Evolutionary conservation across 2,113 vertebrate species (phyloP).

Genomic region (Hucho hucho): DNA sequence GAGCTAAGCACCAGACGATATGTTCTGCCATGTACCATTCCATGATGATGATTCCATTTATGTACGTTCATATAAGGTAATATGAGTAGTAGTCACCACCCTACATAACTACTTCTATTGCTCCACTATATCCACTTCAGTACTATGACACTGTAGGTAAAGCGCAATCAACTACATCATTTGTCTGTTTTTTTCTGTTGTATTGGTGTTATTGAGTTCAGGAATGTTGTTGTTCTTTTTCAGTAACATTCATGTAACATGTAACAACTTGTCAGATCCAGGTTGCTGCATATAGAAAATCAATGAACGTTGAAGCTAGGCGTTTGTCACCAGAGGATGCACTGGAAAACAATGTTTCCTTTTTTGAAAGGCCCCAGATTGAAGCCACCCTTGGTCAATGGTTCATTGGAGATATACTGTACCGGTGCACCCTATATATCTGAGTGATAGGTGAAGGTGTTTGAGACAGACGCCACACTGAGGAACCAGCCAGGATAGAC

Average conservation of each 20-base stretch:
- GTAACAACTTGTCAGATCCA: not conserved
- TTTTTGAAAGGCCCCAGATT: not conserved
- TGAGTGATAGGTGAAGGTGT: not conserved
- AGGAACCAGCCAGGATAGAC: too few relatives aligned
- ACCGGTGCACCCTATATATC: not conserved
- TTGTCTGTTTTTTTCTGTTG: not conserved
- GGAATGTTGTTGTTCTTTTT: not conserved
- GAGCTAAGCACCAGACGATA: too few relatives aligned
- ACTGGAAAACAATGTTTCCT: slow-evolving; percentile 29
- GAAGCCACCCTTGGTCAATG: slow-evolving; percentile 32
- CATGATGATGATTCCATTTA: not conserved
- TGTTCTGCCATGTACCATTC: not conserved
- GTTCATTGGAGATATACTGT: not conserved
- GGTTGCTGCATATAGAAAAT: slow-evolving; percentile 26
- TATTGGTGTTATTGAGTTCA: not conserved
- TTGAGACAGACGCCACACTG: too few relatives aligned
- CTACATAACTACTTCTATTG: not conserved
- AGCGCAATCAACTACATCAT: not conserved
- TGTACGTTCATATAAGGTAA: not conserved
- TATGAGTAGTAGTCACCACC: not conserved
- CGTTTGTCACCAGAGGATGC: slow-evolving; percentile 8
- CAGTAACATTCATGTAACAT: not conserved
- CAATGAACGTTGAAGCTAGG: slow-evolving; percentile 36
- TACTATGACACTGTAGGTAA: not conserved
- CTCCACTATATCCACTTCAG: not conserved